A percentile compares a stretch with the other conserved stretches of the same genome.
These are phyloP conservation scores for Lordiphosa andalusiaca DNA, from an alignment of 2,888 invertebrate species.

Conservation along the genomic window DNA sequence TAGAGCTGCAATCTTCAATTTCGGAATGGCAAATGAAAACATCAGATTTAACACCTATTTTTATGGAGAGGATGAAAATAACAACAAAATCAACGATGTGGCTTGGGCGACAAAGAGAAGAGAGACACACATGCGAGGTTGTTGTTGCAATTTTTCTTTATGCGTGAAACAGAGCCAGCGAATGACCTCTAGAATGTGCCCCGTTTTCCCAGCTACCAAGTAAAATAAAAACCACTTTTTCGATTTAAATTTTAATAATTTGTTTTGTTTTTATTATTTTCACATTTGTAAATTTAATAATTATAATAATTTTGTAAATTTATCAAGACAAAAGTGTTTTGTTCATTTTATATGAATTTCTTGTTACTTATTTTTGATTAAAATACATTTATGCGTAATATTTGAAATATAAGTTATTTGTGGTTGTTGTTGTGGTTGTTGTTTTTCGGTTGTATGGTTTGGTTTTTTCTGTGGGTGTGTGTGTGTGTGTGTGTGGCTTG, in stretches of 20 bases:
- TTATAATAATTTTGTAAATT: slow-evolving; percentile 79
- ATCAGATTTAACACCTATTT: too few species aligned
- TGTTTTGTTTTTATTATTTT: slow-evolving; percentile 66
- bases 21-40: too few species aligned
- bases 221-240: slow-evolving; percentile 4
- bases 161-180: too few species aligned
- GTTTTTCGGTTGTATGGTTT: slow-evolving; percentile 31
- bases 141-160: too few species aligned
- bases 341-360: slow-evolving; percentile 56
- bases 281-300: slow-evolving; percentile 78
- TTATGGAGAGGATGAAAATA: too few species aligned
- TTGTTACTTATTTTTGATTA: slow-evolving; percentile 72
- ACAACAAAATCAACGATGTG: too few species aligned
- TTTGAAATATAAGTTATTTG: slow-evolving; percentile 75
- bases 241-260: slow-evolving; percentile 71
- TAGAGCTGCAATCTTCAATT: too few species aligned
- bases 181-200: too few species aligned
- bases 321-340: slow-evolving; percentile 78
- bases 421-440: slow-evolving; percentile 21
- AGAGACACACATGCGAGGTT: too few species aligned
- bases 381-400: slow-evolving; percentile 79
- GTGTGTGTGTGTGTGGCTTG: slow-evolving; percentile 31
- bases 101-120: too few species aligned
- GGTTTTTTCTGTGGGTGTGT: slow-evolving; percentile 40
- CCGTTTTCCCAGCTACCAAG: too few species aligned